phyloP scores from a whole-genome alignment of 2,113 vertebrate genomes.

The Melanocharis versteri region DNA sequence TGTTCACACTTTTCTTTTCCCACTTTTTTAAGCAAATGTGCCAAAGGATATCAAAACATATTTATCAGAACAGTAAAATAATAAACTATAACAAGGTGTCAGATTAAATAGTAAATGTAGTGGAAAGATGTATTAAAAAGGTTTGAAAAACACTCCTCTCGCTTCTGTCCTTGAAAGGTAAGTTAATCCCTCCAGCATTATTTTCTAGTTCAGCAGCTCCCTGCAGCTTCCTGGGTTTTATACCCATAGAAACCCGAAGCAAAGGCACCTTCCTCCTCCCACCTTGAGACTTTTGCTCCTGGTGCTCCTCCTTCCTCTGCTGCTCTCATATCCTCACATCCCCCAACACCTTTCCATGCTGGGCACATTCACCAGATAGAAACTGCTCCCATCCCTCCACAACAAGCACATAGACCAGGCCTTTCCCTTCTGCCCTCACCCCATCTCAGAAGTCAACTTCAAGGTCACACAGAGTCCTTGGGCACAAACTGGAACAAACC shows the following conservation, averaged over 20 bases:
- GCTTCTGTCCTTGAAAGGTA: slow-evolving; percentile 8
- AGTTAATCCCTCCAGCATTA: background rate
- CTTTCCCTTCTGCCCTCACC: background rate
- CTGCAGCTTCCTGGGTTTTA: background rate
- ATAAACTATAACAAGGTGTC: slow-evolving; percentile 37
- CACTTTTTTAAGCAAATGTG: background rate
- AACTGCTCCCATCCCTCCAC: background rate
- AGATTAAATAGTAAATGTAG: background rate
- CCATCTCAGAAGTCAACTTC: background rate
- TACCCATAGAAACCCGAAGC: background rate
- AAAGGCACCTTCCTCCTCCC: background rate
- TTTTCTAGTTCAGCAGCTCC: background rate
- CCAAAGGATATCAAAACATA: slow-evolving; percentile 41
- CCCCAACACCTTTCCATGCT: background rate
- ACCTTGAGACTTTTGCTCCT: background rate
- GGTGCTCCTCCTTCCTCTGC: background rate
- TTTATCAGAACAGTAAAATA: slow-evolving; percentile 16
- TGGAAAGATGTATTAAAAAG: slow-evolving; percentile 13
- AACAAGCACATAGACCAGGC: rapidly evolving
- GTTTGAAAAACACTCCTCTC: background rate
- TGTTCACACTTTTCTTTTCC: background rate
- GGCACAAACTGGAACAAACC: background rate
- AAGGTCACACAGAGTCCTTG: background rate
- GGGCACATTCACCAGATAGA: background rate
- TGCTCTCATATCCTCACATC: background rate